phyloP scores from a whole-genome alignment of 2,888 invertebrate genomes.

The Anagyrus pseudococci region DNA sequence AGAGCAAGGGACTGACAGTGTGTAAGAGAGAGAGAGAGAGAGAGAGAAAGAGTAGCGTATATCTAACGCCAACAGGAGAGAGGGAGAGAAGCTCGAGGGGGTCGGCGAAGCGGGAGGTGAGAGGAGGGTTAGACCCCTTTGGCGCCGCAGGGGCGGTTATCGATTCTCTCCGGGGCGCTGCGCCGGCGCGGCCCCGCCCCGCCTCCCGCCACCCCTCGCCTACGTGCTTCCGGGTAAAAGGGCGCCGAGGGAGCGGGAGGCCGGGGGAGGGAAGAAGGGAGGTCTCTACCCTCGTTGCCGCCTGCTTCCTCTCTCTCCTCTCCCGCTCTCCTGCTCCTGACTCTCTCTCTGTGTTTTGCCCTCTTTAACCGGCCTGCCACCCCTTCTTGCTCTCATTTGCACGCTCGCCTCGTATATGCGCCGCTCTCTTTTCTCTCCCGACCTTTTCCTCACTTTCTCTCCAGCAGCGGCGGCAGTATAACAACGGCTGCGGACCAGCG shows the following conservation, averaged over 20 bases:
- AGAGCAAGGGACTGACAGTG: too few species aligned
- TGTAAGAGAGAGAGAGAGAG: too few species aligned
- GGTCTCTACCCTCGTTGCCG: not conserved
- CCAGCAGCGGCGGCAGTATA: too few species aligned
- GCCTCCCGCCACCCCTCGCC: constrained; percentile 28
- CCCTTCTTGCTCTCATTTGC: constrained; percentile 30
- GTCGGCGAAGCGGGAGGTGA: constrained; percentile 43
- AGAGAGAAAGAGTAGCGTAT: too few species aligned
- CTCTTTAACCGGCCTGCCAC: constrained; percentile 1
- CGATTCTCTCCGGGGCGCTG: constrained; percentile 46
- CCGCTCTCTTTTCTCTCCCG: not conserved
- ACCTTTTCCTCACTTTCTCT: not conserved
- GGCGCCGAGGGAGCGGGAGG: constrained; percentile 40
- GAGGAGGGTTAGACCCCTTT: constrained; percentile 47
- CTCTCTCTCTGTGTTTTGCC: not conserved
- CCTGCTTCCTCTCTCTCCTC: not conserved
- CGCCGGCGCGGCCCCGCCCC: not conserved
- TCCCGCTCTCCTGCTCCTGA: not conserved
- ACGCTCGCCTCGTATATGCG: constrained; percentile 6
- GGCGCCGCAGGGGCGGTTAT: constrained; percentile 53
- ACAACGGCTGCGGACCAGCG: too few species aligned
- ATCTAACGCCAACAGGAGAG: too few species aligned
- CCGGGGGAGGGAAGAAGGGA: not conserved
- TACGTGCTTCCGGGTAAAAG: constrained; percentile 51
- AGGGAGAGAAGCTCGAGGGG: too few species aligned